Percentiles rank a stretch among this genome's conserved stretches.
Evolutionary conservation across 1,140 invertebrate genomes (phyloP).

Genomic region (Trachymyrmex cornetzi): DNA sequence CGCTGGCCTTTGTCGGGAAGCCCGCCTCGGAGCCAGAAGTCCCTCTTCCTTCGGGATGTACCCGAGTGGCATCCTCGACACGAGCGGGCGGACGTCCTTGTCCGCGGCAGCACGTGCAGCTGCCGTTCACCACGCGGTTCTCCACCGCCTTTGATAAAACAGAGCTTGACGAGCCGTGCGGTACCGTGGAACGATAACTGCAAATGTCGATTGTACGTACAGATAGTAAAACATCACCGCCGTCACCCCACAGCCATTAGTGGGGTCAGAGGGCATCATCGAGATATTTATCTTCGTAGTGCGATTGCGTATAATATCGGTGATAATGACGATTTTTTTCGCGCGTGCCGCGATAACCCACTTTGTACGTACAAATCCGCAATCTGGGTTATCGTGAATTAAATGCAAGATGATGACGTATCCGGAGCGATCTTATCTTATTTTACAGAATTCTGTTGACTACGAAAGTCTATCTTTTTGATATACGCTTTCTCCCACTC

Average conservation of each 20-base stretch:
- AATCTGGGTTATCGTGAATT: constrained; percentile 36
- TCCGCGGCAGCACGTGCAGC: constrained; percentile 47
- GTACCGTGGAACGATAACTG: constrained; percentile 54
- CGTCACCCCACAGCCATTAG: background rate
- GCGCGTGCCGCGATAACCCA: constrained; percentile 1
- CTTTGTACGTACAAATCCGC: constrained; percentile 30
- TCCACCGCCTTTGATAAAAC: constrained; percentile 58
- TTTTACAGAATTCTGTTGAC: constrained; percentile 10
- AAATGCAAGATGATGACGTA: background rate
- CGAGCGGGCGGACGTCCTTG: constrained; percentile 11
- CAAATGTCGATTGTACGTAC: constrained; percentile 41
- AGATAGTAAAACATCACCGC: constrained; percentile 39
- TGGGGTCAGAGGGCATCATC: constrained; percentile 5
- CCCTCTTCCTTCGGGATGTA: background rate
- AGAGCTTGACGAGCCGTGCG: constrained; percentile 13
- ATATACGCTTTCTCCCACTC: background rate
- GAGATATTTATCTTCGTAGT: background rate
- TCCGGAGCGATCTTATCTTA: background rate
- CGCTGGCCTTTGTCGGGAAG: constrained; percentile 36
- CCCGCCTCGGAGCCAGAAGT: background rate
- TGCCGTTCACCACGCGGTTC: constrained; percentile 3
- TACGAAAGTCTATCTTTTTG: constrained; percentile 4
- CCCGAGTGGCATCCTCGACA: background rate
- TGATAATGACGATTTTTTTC: constrained; percentile 7
- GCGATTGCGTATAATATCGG: background rate